Evolutionary conservation across 1,140 invertebrate genomes (phyloP), one percentile per base, ranked within the genome.

Genomic region (Sycophila sp.): DNA sequence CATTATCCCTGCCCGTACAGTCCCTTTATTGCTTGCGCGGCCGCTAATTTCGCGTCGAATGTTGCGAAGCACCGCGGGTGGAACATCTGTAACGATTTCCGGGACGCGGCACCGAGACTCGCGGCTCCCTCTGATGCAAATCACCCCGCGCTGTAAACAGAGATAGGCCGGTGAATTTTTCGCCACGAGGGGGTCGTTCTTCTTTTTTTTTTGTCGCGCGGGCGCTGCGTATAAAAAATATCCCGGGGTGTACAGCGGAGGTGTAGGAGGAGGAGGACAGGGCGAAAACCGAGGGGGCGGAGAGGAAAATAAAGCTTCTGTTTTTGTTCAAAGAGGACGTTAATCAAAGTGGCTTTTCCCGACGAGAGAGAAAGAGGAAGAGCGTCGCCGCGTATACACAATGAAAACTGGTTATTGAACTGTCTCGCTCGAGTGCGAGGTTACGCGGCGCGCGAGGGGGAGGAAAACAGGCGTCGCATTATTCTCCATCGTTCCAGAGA

Each of bases 361-460:
- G 45, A 68, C n/a, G 68, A 55, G n/a, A n/a, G n/a, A n/a, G n/a
- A n/a, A n/a, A n/a, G n/a, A 7, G 42, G 42, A 2, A 22, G 6
- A 10, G 42, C n/a, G 17, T 8, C 13, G 19, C 19, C 8, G 13
- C 42, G 42, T 22, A 40, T 40, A 47, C n/a, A 67, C 68, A 69
- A 69, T 69, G 66, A 69, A 69, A 69, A 69, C 68, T 69, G 68
- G 68, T 69, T 69, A 69, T 69, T 63, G 68, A 69, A 69, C 68
- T 63, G 68, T 69, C 59, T 69, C 68, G 47, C 49, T 53, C 68
- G 58, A 42, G 65, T 58, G 55, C 40, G 53, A 67, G 38, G 40
- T 58, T 67, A 67, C 40, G 26, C 32, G 24, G 13, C 8, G 26
- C 22, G 22, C 8, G 8, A n/a, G 32, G 17, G 32, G 11, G 36